Evolutionary conservation across 1,140 invertebrate genomes (phyloP).

Genomic region (Meloidogyne exigua): DNA sequence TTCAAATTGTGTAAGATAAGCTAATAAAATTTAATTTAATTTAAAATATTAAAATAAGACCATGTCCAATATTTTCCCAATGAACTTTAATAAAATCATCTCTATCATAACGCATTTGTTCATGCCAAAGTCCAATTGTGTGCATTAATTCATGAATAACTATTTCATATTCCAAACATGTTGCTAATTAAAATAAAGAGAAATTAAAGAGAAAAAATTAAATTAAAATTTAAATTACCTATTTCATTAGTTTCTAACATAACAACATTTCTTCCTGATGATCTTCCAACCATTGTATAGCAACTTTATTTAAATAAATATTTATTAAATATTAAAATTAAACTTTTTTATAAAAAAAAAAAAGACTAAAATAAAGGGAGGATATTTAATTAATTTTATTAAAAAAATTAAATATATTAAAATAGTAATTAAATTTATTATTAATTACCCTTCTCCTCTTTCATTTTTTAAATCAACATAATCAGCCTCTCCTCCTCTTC

Average conservation of each 20-base stretch:
- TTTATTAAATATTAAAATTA: too few relatives aligned
- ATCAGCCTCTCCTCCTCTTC: conserved; percentile 31
- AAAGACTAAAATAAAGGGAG: too few relatives aligned
- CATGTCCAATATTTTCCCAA: conserved; percentile 43
- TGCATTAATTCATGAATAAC: conserved; percentile 54
- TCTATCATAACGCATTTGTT: conserved; percentile 52
- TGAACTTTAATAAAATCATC: conserved; percentile 43
- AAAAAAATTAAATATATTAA: too few relatives aligned
- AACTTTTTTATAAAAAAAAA: too few relatives aligned
- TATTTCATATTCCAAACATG: conserved; percentile 55
- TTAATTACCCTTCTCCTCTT: conserved; percentile 30
- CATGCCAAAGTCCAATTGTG: conserved; percentile 55
- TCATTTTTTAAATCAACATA: conserved; percentile 38
- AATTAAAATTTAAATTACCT: conserved; percentile 23
- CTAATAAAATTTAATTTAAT: conserved; percentile 29
- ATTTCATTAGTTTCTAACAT: conserved; percentile 43
- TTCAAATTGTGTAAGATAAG: conserved; percentile 57
- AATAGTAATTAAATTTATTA: background rate
- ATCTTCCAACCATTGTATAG: conserved; percentile 42
- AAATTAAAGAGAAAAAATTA: background rate
- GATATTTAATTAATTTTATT: too few relatives aligned
- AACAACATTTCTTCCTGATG: conserved; percentile 33
- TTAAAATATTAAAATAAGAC: background rate
- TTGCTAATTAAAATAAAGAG: conserved; percentile 12
- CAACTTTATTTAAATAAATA: too few relatives aligned